Base-by-base conservation (phyloP, 1,140 invertebrate genomes). In the Drosophila ohnishii region DNA sequence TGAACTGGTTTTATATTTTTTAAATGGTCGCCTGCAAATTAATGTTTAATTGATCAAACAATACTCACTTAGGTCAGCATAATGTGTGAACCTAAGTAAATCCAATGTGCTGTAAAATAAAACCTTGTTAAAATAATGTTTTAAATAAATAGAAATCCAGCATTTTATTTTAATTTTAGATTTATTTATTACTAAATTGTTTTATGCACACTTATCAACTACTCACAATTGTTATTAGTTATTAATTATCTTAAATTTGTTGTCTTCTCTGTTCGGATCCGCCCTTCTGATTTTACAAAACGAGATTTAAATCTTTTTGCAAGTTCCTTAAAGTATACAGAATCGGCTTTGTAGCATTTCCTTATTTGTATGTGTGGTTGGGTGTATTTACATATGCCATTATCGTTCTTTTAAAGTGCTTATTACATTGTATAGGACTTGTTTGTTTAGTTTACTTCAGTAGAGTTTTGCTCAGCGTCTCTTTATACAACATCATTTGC, bases 191-290 rank as follows among this genome's bases (percentile, higher is more conserved):
- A 80, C 80, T 84, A 83, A 56, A 61, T 74, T 51, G 61, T 79
- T 82, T 76, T 87, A 86, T 87, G 83, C 83, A 86, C 83, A 86
- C 83, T 86, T 86, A 87, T 70, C 32, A 62, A 13, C 75, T 86
- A 86, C 74, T 86, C 83, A 86, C 83, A 86, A 86, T 86, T 78
- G 63, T 80, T 67, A 61, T 71, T 70, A 57, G 39, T 71, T 58
- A 47, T 53, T 70, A 37, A 47, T 47, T 48, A 71, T 57, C 42
- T 70, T 48, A 37, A 14, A 40, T 53, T 53, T 50, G 16, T 82
- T 66, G 75, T 69, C 65, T 58, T 70, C 69, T 44, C 74, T 62
- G 65, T 72, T 48, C 56, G 57, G 42, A 32, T 40, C 57, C 40
- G 58, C 53, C 45, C 25, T 34, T 59, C 56, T 72, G 45, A 56